phyloP scores from a whole-genome alignment of 2,113 vertebrate species.

The Oreochromis tanganicae region DNA sequence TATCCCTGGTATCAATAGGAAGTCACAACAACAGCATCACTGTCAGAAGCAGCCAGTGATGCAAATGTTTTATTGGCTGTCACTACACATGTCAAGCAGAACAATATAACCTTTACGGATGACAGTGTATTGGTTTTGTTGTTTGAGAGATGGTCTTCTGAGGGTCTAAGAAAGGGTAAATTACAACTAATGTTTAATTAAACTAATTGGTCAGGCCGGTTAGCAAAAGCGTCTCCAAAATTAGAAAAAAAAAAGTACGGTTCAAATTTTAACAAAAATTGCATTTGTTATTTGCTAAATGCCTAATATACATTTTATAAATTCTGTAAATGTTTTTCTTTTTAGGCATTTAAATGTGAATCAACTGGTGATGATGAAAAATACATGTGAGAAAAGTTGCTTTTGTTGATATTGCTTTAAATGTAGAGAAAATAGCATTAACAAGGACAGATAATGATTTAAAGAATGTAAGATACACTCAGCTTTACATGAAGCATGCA shows the following conservation, averaged over 20 bases:
- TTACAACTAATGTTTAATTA: background rate
- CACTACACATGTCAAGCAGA: slow-evolving; percentile 44
- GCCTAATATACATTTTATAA: background rate
- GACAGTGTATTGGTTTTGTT: slow-evolving; percentile 32
- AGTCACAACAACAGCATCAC: slow-evolving; percentile 56
- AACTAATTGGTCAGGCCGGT: background rate
- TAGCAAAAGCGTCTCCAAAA: background rate
- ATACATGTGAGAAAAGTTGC: accelerated
- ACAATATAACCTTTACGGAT: slow-evolving; percentile 63
- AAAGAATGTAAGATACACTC: background rate
- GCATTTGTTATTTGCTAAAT: background rate
- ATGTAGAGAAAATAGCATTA: accelerated
- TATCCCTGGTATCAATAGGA: slow-evolving; percentile 58
- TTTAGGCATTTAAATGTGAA: background rate
- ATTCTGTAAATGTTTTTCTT: background rate
- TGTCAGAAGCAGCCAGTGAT: slow-evolving; percentile 60
- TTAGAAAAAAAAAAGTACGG: background rate
- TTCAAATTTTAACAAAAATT: background rate
- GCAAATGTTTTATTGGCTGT: slow-evolving; percentile 65
- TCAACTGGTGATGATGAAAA: background rate
- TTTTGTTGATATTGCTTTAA: background rate
- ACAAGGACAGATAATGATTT: accelerated
- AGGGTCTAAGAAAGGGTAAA: background rate
- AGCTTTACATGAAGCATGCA: background rate
- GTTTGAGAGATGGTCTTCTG: slow-evolving; percentile 22